Evolutionary conservation across 2,797 vertebrate species (phyloP), one percentile per base, ranked within the genome.

Genomic region (Pangasius macronema): DNA sequence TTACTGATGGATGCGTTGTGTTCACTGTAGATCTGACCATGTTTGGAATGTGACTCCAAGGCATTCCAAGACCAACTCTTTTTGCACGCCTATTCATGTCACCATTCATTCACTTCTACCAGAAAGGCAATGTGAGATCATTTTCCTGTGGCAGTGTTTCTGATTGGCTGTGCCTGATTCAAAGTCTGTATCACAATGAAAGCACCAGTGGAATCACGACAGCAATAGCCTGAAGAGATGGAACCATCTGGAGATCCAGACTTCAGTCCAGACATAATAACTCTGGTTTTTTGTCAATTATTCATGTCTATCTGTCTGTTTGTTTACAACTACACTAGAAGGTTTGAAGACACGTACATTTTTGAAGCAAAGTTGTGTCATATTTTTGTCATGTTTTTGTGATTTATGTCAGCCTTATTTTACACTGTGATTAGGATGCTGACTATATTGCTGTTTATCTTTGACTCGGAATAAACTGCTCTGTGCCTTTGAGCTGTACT

Each of bases 261-360:
- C 67, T 42, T 16, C 72, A 61, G 20, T 36, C 51, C 53, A 65
- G 30, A 83, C 22, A 36, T 83, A 67, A 77, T 39, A 46, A 55
- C 3, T 73, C 33, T 14, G 14, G 18, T 8, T 36, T 76, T 76
- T 88, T 36, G 30, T 36, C 30, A 20, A 82, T 88, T 84, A 85
- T 68, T 30, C 46, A 10, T 33, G 42, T 55, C 24, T 61, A 59
- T 51, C 30, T 85, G 53, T 77, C 5, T 85, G 42, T 51, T 49
- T 75, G 42, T 92, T 76, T 63, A 46, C 36, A 61, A n/a, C 14
- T 14, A 46, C 85, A 89, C 27, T 24, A 39, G 22, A 70, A 73
- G 14, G 39, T 73, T 27, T 46, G 42, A 2, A 4, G 24, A 49
- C 9, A 27, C 22, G 0, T 73, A 5, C 5, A 73, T 49, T 75